Percentiles rank a stretch among this genome's conserved stretches.
Evolutionary conservation across 1,140 invertebrate genomes (phyloP).

Genomic region (Bicyclus anynana): DNA sequence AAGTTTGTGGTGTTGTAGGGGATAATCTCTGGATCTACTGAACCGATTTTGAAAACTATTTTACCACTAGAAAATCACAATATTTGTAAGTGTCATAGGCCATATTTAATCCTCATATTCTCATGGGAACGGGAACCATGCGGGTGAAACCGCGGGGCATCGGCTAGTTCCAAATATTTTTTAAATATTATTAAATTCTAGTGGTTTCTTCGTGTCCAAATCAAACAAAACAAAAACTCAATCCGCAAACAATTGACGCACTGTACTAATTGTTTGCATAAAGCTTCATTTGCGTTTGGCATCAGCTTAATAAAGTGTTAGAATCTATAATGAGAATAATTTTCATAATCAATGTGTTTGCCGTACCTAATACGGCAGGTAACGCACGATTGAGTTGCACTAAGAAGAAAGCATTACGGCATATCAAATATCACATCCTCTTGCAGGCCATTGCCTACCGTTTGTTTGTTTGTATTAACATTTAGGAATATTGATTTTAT

Average conservation of each 20-base stretch:
- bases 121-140: too few species aligned
- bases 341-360: slow-evolving; percentile 3
- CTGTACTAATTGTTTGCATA: background rate
- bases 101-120: too few species aligned
- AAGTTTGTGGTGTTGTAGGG: too few species aligned
- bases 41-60: too few species aligned
- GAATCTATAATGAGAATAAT: slow-evolving; percentile 6
- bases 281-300: background rate
- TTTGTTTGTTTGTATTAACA: background rate
- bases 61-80: too few species aligned
- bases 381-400: slow-evolving; percentile 5
- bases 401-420: background rate
- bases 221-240: background rate
- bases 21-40: too few species aligned
- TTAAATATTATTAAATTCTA: background rate
- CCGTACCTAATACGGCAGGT: background rate
- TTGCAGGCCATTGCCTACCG: background rate
- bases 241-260: background rate
- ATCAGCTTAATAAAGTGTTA: slow-evolving; percentile 7
- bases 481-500: background rate
- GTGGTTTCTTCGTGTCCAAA: background rate
- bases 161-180: too few species aligned
- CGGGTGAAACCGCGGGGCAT: too few species aligned
- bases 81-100: too few species aligned
- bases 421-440: slow-evolving; percentile 3